Conservation (phyloP, 2,797 vertebrate genomes). For the Rhabdophis nuchalis region DNA sequence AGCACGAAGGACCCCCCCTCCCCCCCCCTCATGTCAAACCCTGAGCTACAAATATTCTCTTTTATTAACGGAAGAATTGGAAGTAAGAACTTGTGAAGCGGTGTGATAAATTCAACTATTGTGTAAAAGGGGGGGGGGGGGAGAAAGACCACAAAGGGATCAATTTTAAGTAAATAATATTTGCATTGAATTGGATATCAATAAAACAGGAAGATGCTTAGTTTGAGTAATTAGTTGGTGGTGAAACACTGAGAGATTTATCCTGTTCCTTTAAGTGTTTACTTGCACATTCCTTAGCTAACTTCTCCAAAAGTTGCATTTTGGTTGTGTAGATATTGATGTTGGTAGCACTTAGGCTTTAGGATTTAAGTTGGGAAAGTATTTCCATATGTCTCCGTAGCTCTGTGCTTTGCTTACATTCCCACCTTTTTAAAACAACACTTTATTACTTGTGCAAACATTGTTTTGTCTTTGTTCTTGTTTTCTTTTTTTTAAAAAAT, state of each 20-base stretch:
- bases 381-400: background rate
- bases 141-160: background rate
- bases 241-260: background rate
- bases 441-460: background rate
- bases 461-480: background rate
- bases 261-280: background rate
- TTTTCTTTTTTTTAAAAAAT: background rate
- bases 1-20: too few species aligned
- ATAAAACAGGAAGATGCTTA: background rate
- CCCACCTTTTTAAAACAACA: background rate
- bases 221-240: background rate
- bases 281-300: background rate
- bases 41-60: background rate
- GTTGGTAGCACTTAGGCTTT: background rate
- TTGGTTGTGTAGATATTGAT: background rate
- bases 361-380: background rate
- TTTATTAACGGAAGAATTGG: background rate
- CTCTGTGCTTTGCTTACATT: background rate
- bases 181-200: background rate
- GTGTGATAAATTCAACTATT: constrained; percentile 10
- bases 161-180: background rate
- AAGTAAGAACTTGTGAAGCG: background rate
- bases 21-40: background rate
- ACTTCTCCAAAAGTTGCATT: background rate
- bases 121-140: background rate